A percentile compares a stretch with the other conserved stretches of the same genome.
Evolutionary conservation across 2,888 invertebrate genomes (phyloP).

Genomic region (Sinelater perroti): DNA sequence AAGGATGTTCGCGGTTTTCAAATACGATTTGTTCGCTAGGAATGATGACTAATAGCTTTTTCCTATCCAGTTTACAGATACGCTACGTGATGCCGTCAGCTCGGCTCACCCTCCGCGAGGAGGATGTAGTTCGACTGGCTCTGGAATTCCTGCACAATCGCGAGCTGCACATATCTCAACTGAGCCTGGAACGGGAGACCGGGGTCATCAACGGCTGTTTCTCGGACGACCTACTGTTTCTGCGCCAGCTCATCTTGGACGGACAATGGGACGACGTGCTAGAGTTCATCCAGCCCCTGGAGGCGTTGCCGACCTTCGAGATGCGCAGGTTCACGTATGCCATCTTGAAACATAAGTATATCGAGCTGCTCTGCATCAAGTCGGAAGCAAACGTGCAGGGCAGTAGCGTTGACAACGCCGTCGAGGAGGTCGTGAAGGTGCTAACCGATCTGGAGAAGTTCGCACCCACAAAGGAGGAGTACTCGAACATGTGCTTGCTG

Average conservation of each 20-base stretch:
- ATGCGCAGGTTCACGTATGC: constrained; percentile 85
- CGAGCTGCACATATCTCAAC: constrained; percentile 89
- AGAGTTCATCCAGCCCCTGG: constrained; percentile 94
- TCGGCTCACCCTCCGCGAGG: constrained; percentile 85
- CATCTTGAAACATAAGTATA: constrained; percentile 91
- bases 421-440: constrained; percentile 93
- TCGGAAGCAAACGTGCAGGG: constrained; percentile 85
- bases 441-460: constrained; percentile 88
- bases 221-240: constrained; percentile 92
- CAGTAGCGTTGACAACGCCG: constrained; percentile 89
- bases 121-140: constrained; percentile 86
- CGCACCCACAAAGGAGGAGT: constrained; percentile 92
- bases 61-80: constrained; percentile 58
- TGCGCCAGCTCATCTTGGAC: constrained; percentile 93
- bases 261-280: constrained; percentile 98
- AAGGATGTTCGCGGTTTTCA: neutral
- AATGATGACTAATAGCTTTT: neutral
- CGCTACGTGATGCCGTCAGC: constrained; percentile 80
- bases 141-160: constrained; percentile 89
- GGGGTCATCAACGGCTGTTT: constrained; percentile 93
- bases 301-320: constrained; percentile 83
- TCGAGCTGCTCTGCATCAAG: constrained; percentile 92
- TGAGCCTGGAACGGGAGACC: constrained; percentile 92
- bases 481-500: constrained; percentile 89
- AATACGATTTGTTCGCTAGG: neutral